Percentiles rank a stretch among this genome's conserved stretches.
Evolutionary conservation across 2,113 vertebrate genomes (phyloP).

Genomic region (Polyodon spathula): DNA sequence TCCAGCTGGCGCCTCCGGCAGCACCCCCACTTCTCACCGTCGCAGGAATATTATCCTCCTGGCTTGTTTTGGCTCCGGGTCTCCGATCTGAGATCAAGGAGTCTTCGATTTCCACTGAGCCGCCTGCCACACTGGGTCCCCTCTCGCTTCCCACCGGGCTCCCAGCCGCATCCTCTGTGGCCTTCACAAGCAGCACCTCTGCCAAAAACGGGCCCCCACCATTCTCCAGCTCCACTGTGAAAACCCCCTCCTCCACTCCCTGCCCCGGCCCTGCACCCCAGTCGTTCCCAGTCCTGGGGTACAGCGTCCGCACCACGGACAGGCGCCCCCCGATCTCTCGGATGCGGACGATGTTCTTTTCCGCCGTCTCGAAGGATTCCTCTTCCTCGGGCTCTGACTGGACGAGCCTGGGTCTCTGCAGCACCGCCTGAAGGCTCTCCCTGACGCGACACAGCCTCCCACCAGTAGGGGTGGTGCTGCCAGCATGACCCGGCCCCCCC

Average conservation of each 20-base stretch:
- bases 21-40: no score
- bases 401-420: slow-evolving; percentile 54
- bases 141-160: no score
- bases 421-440: slow-evolving; percentile 53
- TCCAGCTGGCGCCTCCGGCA: no score
- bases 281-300: slow-evolving; percentile 54
- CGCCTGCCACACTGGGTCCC: no score
- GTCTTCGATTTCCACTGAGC: no score
- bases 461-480: slow-evolving; percentile 53
- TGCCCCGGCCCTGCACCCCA: slow-evolving; percentile 35
- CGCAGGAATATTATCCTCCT: no score
- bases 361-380: slow-evolving; percentile 28
- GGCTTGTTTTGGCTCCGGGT: no score
- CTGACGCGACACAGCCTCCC: slow-evolving; percentile 49
- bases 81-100: no score
- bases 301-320: slow-evolving; percentile 58
- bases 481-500: slow-evolving; percentile 28
- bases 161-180: no score
- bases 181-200: no score
- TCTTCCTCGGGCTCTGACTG: slow-evolving; percentile 32
- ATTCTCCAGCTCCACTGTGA: no score
- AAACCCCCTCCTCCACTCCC: slow-evolving; percentile 41
- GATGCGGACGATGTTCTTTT: slow-evolving; percentile 56
- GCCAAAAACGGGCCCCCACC: no score
- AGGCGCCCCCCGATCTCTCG: slow-evolving; percentile 56